Evolutionary conservation across 2,888 invertebrate species (phyloP).

Genomic region (Exocentrus adspersus): DNA sequence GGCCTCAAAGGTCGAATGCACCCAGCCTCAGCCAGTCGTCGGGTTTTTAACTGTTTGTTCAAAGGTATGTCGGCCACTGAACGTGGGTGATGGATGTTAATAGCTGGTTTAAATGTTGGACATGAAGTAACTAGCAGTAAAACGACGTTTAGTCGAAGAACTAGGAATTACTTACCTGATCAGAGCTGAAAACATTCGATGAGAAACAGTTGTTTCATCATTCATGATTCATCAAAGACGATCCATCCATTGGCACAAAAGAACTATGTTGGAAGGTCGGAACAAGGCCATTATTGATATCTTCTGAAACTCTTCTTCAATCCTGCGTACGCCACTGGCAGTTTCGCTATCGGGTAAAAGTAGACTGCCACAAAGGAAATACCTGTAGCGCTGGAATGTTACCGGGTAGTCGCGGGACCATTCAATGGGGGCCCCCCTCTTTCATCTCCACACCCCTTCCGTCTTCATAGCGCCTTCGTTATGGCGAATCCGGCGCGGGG

Average conservation of each 20-base stretch:
- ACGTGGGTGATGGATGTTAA: neutral
- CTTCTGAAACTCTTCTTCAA: neutral
- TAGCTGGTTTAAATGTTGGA: neutral
- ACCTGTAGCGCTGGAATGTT: conserved; percentile 56
- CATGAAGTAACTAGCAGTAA: neutral
- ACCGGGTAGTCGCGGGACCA: conserved; percentile 14
- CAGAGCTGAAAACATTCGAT: too few species aligned
- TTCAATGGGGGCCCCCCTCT: conserved; percentile 10
- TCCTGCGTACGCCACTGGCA: conserved; percentile 14
- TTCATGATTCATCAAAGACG: too few species aligned
- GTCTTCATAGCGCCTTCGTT: too few species aligned
- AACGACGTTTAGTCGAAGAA: too few species aligned
- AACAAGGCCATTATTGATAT: too few species aligned
- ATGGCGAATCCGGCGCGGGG: conserved; percentile 7
- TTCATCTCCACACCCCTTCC: neutral
- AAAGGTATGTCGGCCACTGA: neutral
- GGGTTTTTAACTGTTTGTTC: neutral
- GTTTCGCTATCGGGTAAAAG: conserved; percentile 22
- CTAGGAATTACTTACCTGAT: too few species aligned
- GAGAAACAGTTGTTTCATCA: too few species aligned
- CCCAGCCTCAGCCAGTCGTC: neutral
- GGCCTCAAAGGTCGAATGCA: conserved; percentile 13
- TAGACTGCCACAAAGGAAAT: conserved; percentile 54
- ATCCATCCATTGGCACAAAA: too few species aligned
- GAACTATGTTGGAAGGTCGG: too few species aligned